Conservation (phyloP, 2,797 vertebrate species). For the Urosaurus nigricauda region DNA sequence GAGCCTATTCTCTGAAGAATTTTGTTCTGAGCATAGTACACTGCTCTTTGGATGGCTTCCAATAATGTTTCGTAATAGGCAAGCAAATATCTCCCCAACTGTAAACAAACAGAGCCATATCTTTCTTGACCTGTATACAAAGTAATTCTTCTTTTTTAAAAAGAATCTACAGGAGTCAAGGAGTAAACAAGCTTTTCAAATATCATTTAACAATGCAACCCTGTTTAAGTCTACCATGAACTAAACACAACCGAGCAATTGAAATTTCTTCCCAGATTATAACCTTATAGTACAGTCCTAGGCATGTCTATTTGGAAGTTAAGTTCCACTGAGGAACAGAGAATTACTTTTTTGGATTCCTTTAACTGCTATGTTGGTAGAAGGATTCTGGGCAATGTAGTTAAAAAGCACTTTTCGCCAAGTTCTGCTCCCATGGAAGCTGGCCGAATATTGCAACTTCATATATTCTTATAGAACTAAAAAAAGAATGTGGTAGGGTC, state of each 20-base stretch:
- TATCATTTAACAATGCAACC: not conserved
- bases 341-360: not conserved
- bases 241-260: not conserved
- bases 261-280: not conserved
- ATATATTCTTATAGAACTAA: not conserved
- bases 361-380: too few species aligned
- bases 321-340: not conserved
- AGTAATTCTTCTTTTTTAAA: slow-evolving; percentile 8
- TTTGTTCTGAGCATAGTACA: not conserved
- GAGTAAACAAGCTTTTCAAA: slow-evolving; percentile 36
- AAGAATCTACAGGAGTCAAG: not conserved
- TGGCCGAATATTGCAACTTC: too few species aligned
- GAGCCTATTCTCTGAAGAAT: slow-evolving; percentile 25
- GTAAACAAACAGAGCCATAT: not conserved
- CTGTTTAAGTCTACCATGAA: not conserved
- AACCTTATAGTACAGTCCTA: not conserved
- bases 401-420: too few species aligned
- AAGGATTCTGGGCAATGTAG: too few species aligned
- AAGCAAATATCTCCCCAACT: slow-evolving; percentile 36
- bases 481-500: not conserved
- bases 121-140: slow-evolving; percentile 26
- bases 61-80: slow-evolving; percentile 18
- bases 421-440: too few species aligned
- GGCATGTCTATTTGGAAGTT: not conserved
- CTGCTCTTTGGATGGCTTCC: slow-evolving; percentile 1